Evolutionary conservation across 2,113 vertebrate genomes (phyloP).

Genomic region (Vimba vimba): DNA sequence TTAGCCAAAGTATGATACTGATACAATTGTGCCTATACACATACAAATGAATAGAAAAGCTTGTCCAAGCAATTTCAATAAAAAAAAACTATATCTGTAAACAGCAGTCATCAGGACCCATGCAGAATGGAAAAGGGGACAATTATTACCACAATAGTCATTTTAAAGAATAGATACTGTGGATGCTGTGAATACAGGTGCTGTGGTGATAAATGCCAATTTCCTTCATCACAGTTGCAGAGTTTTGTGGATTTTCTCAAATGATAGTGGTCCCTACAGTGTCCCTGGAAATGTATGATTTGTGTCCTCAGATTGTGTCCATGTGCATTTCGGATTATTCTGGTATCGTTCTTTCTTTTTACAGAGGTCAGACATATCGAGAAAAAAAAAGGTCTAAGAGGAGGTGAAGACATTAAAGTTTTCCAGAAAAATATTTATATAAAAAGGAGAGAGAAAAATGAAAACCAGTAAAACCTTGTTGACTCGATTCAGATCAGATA

Average conservation of each 20-base stretch:
- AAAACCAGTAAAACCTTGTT: neutral
- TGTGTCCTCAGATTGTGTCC: neutral
- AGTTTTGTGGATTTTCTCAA: neutral
- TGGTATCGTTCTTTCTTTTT: neutral
- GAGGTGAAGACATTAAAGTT: neutral
- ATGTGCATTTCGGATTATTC: neutral
- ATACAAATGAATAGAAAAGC: neutral
- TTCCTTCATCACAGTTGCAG: neutral
- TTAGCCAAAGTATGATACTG: neutral
- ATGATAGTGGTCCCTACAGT: neutral
- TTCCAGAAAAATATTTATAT: neutral
- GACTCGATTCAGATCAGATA: neutral
- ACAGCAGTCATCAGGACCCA: neutral
- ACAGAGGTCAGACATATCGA: neutral
- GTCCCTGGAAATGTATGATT: neutral
- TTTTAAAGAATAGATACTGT: neutral
- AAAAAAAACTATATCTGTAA: neutral
- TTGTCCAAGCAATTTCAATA: slow-evolving; percentile 11
- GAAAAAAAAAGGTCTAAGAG: neutral
- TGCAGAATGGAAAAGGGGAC: neutral
- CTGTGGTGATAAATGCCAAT: neutral
- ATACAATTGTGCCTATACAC: neutral
- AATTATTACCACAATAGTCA: neutral
- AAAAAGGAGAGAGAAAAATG: neutral
- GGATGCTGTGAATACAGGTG: neutral